phyloP scores from a whole-genome alignment of 2,113 vertebrate species.

The Chloropsis cyanopogon region DNA sequence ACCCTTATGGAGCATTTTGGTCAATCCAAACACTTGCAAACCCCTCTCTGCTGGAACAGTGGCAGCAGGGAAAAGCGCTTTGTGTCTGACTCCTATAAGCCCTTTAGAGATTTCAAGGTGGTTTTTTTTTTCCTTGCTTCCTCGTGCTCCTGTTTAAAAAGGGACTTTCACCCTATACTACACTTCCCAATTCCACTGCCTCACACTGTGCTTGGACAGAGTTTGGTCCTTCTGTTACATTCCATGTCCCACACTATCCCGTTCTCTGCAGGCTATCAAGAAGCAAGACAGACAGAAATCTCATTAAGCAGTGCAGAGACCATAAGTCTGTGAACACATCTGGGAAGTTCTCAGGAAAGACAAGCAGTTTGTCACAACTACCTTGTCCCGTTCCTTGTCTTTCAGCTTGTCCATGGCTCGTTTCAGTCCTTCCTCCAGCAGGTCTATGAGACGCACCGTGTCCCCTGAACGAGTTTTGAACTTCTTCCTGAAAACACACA shows the following conservation, averaged over 20 bases:
- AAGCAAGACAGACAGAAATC: not conserved
- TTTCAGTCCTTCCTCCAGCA: slow-evolving; percentile 92
- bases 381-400: slow-evolving; percentile 96
- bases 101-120: not conserved
- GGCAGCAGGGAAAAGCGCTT: not conserved
- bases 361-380: slow-evolving; percentile 23
- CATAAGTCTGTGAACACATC: not conserved
- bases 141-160: not conserved
- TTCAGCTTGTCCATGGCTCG: slow-evolving; percentile 96
- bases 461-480: slow-evolving; percentile 98
- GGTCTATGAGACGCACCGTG: slow-evolving; percentile 88
- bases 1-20: not conserved
- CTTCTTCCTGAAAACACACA: slow-evolving; percentile 85
- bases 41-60: not conserved
- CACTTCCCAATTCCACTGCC: not conserved
- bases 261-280: not conserved
- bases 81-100: not conserved
- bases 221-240: not conserved
- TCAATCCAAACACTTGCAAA: not conserved
- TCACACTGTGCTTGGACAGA: not conserved
- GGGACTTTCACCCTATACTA: not conserved
- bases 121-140: not conserved
- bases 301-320: not conserved
- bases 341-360: not conserved
- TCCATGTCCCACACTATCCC: not conserved